phyloP scores from a whole-genome alignment of 2,888 invertebrate species.

The Idaea biselata region DNA sequence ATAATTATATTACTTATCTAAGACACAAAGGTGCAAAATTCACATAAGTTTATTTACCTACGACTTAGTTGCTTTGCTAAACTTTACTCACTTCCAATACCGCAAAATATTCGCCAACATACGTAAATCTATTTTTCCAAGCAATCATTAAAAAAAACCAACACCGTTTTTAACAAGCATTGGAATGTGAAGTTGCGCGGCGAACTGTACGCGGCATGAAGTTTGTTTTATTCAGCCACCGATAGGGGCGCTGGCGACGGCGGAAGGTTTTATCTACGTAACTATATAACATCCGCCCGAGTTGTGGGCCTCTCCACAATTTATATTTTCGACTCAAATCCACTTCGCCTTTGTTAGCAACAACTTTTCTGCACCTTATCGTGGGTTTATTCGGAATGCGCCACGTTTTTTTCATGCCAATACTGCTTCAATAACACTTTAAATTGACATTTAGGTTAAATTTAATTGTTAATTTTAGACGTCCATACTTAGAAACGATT shows the following conservation, averaged over 20 bases:
- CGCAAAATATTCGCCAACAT: too few relatives aligned
- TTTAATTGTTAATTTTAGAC: constrained; percentile 3
- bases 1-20: too few relatives aligned
- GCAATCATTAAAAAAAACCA: constrained; percentile 5
- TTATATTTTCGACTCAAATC: constrained; percentile 69
- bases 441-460: constrained; percentile 60
- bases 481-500: neutral
- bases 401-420: constrained; percentile 59
- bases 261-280: constrained; percentile 81
- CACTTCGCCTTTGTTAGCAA: constrained; percentile 69
- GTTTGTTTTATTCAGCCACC: constrained; percentile 64
- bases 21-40: too few relatives aligned
- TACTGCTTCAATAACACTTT: constrained; percentile 28
- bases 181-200: constrained; percentile 46
- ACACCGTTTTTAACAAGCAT: neutral
- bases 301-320: constrained; percentile 68
- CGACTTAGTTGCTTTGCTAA: too few relatives aligned
- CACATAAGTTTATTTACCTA: too few relatives aligned
- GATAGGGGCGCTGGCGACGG: constrained; percentile 70
- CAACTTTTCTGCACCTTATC: constrained; percentile 69
- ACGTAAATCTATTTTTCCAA: neutral
- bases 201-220: constrained; percentile 72
- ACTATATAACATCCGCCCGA: constrained; percentile 78
- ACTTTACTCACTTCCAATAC: too few relatives aligned
- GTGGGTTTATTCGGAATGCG: constrained; percentile 51